Conservation (phyloP, 1,140 invertebrate species). For the Limonius californicus region DNA sequence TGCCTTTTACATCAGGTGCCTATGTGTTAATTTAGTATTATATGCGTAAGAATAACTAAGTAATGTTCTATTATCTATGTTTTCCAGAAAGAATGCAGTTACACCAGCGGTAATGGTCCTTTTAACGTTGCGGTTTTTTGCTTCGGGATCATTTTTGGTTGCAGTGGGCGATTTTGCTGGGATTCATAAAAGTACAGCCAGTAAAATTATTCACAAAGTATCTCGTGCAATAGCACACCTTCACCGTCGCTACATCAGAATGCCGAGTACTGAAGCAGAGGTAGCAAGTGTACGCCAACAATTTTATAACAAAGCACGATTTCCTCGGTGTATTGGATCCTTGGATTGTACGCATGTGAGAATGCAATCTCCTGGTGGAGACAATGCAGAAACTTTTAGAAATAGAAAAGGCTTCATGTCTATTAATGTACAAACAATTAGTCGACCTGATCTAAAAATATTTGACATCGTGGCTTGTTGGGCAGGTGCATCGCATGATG, state of each 20-base stretch:
- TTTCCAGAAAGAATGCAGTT: too few species aligned
- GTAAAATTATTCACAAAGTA: constrained; percentile 27
- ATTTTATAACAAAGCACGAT: constrained; percentile 32
- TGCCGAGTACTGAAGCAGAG: constrained; percentile 31
- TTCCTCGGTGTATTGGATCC: constrained; percentile 12
- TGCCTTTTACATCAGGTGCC: too few species aligned
- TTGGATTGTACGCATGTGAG: constrained; percentile 27
- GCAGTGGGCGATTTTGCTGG: constrained; percentile 34
- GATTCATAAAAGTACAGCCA: constrained; percentile 28
- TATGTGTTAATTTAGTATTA: too few species aligned
- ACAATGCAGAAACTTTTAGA: constrained; percentile 39
- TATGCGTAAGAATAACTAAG: too few species aligned
- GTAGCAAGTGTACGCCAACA: constrained; percentile 22
- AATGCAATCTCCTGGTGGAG: constrained; percentile 27
- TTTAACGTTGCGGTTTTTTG: constrained; percentile 26
- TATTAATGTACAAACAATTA: constrained; percentile 43
- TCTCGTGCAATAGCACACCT: constrained; percentile 25
- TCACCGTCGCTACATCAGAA: constrained; percentile 26
- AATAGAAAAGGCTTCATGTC: constrained; percentile 46
- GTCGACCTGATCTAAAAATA: constrained; percentile 34
- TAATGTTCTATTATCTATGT: too few species aligned
- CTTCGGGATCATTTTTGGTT: constrained; percentile 31
- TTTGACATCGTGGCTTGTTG: constrained; percentile 37
- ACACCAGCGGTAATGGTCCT: too few species aligned
- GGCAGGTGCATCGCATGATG: neutral